Evolutionary conservation across 2,797 vertebrate species (phyloP).

Genomic region (Psittacula echo): DNA sequence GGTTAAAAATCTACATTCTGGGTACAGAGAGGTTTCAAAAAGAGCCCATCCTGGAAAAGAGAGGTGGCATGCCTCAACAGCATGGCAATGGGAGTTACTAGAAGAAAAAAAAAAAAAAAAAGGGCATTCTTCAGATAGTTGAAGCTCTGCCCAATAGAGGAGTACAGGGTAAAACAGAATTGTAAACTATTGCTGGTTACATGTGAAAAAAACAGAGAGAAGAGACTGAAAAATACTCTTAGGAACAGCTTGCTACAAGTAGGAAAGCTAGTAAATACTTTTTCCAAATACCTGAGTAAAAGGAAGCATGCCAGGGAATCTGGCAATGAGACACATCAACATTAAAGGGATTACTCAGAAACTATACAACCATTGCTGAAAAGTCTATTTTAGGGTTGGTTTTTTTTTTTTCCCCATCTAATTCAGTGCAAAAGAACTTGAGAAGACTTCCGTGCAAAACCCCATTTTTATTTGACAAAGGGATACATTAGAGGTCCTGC

Average conservation of each 20-base stretch:
- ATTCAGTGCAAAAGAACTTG: neutral
- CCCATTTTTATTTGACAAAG: neutral
- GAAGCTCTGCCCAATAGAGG: neutral
- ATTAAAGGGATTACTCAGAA: slow-evolving; percentile 9
- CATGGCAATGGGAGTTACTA: neutral
- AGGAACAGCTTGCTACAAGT: neutral
- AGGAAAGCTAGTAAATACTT: neutral
- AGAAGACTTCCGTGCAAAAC: neutral
- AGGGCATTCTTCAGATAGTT: neutral
- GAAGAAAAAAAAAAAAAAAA: neutral
- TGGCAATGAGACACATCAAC: neutral
- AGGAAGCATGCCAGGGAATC: neutral
- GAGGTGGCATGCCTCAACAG: neutral
- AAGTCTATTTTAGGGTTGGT: neutral
- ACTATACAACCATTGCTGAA: neutral
- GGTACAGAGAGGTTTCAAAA: neutral
- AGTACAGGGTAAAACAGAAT: neutral
- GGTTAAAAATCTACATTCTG: neutral
- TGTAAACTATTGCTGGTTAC: neutral
- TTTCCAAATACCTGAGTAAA: neutral
- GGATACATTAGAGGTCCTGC: neutral
- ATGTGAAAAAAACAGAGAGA: neutral
- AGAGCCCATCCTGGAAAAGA: neutral
- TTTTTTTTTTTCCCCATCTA: neutral
- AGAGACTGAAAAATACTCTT: neutral